A percentile compares a stretch with the other conserved stretches of the same genome.
Evolutionary conservation across 1,140 invertebrate species (phyloP).

Genomic region (Thaumetopoea pityocampa): DNA sequence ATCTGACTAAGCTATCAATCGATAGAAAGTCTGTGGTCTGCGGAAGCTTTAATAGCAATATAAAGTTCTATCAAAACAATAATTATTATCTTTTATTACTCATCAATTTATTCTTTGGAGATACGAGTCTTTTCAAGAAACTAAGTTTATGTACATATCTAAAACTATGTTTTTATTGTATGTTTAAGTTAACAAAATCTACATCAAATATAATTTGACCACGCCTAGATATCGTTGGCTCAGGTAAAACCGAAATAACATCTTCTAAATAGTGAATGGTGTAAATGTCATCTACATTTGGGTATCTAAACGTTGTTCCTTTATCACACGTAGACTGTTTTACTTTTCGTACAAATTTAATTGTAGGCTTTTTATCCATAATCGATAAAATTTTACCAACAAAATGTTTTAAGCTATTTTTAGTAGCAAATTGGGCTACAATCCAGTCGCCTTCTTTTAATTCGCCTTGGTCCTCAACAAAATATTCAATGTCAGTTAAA

Average conservation of each 20-base stretch:
- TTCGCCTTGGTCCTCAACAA: slow-evolving; percentile 6
- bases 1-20: too few relatives aligned
- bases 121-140: too few relatives aligned
- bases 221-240: slow-evolving; percentile 21
- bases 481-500: slow-evolving; percentile 16
- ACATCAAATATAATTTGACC: slow-evolving; percentile 27
- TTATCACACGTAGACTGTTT: slow-evolving; percentile 23
- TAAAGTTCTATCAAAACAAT: background rate
- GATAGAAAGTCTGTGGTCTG: too few relatives aligned
- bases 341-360: slow-evolving; percentile 25
- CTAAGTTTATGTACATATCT: too few relatives aligned
- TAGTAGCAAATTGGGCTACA: slow-evolving; percentile 22
- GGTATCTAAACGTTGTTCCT: slow-evolving; percentile 23
- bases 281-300: slow-evolving; percentile 25
- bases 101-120: too few relatives aligned
- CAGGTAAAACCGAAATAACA: slow-evolving; percentile 20
- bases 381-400: slow-evolving; percentile 24
- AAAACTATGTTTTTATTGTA: slow-evolving; percentile 15
- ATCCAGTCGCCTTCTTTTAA: slow-evolving; percentile 17
- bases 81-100: background rate
- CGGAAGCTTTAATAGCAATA: too few relatives aligned
- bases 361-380: slow-evolving; percentile 11
- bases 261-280: slow-evolving; percentile 20
- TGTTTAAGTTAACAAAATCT: slow-evolving; percentile 21
- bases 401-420: slow-evolving; percentile 29